phyloP scores from a whole-genome alignment of 1,140 invertebrate genomes.

The Campodea augens region DNA sequence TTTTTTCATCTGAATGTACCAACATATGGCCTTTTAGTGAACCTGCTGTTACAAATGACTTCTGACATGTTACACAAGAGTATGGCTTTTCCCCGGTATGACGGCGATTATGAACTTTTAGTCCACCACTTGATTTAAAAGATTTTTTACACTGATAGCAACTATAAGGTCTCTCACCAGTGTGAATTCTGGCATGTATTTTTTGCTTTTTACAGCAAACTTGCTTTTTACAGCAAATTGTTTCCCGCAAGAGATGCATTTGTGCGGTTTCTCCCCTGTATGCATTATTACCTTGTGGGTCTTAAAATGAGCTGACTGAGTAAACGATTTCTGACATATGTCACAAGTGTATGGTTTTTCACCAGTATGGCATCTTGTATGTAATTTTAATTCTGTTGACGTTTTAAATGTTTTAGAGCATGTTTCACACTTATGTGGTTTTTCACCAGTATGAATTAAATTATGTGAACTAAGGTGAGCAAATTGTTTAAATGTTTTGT shows the following conservation, averaged over 20 bases:
- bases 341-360: slow-evolving; percentile 39
- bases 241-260: slow-evolving; percentile 28
- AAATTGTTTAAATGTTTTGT: not conserved
- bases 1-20: slow-evolving; percentile 39
- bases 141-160: slow-evolving; percentile 35
- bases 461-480: not conserved
- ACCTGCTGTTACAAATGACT: slow-evolving; percentile 29
- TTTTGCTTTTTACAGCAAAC: slow-evolving; percentile 32
- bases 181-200: slow-evolving; percentile 35
- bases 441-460: not conserved
- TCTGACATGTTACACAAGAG: slow-evolving; percentile 28
- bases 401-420: not conserved
- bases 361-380: not conserved
- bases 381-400: not conserved
- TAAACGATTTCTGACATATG: slow-evolving; percentile 36
- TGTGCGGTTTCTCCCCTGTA: slow-evolving; percentile 32
- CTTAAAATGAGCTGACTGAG: slow-evolving; percentile 32
- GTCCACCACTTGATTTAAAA: slow-evolving; percentile 34
- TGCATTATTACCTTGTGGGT: slow-evolving; percentile 32
- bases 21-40: slow-evolving; percentile 38
- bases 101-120: slow-evolving; percentile 31
- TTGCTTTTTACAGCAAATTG: slow-evolving; percentile 31
- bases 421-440: not conserved
- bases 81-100: slow-evolving; percentile 34
- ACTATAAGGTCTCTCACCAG: slow-evolving; percentile 38